Conservation (phyloP, 2,797 vertebrate genomes). For the Ctenopoma multispine region DNA sequence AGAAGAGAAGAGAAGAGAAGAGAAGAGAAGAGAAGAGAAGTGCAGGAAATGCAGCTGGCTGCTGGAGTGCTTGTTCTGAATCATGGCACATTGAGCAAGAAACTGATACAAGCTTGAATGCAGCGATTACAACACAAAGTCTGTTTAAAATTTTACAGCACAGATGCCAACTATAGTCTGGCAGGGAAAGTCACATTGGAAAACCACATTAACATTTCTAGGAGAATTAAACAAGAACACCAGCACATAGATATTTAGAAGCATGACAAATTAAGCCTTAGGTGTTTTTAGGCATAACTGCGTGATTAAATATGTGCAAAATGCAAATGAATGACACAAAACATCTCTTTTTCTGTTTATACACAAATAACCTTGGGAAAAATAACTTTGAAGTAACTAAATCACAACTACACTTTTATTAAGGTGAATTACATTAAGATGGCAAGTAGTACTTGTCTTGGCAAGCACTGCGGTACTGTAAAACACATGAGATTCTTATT, state of each 20-base stretch:
- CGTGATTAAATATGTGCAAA: slow-evolving; percentile 2
- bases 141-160: slow-evolving; percentile 42
- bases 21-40: slow-evolving; percentile 10
- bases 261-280: slow-evolving; percentile 15
- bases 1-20: background rate
- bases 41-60: slow-evolving; percentile 49
- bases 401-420: background rate
- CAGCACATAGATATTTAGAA: slow-evolving; percentile 24
- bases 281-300: slow-evolving; percentile 6
- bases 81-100: slow-evolving; percentile 51
- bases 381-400: background rate
- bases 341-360: background rate
- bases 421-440: background rate
- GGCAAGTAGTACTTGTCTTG: no score
- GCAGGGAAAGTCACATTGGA: slow-evolving; percentile 43
- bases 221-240: slow-evolving; percentile 24
- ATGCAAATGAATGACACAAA: slow-evolving; percentile 1
- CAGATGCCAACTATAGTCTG: slow-evolving; percentile 50
- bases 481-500: background rate
- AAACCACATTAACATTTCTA: slow-evolving; percentile 45
- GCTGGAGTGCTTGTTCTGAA: slow-evolving; percentile 40
- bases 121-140: slow-evolving; percentile 60
- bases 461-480: no score
- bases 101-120: slow-evolving; percentile 55
- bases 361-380: background rate